Base-by-base conservation (phyloP, 2,113 vertebrate species). In the Heterotis niloticus region DNA sequence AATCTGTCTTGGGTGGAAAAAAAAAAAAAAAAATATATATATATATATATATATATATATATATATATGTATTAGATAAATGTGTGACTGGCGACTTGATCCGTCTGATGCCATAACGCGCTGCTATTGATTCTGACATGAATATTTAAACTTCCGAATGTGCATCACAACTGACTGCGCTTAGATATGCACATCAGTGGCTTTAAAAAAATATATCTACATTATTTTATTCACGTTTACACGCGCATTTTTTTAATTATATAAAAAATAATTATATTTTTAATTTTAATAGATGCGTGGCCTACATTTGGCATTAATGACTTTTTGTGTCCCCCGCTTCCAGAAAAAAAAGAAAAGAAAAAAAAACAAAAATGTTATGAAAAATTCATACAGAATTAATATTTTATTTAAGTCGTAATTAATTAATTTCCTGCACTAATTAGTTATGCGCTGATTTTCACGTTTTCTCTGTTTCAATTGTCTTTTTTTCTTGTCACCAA, bases 401-500 rank as follows among this genome's bases (percentile, higher is more conserved):
- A 26, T 57, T 34, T 60, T 51, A 28, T 69, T 79, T 62, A 24
- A 70, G 13, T 59, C 18, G 13, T 12, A 78, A 69, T 71, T 29
- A 71, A 44, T 64, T 59, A 62, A 23, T 34, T 78, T 28, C n/a
- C 51, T 71, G 26, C 57, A 54, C 9, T 74, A 59, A 18, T 57
- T 74, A 59, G 28, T 20, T 73, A 23, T 73, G 54, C 56, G 51
- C 57, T 44, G 26, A 70, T 54, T 23, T 60, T 26, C 9, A 71
- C 51, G 14, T 79, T 79, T 79, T 23, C 64, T 18, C 24, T 34
- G 23, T 26, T 78, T 23, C 17, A 62, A 59, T 72, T 44, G 34
- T 44, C 60, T 70, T 60, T 64, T 28, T 83, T 91, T 89, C 89
- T 90, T 80, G 90, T 92, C 85, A 86, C 91, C 73, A 91, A 91